phyloP scores from a whole-genome alignment of 2,888 invertebrate genomes.

The Tachina fera region DNA sequence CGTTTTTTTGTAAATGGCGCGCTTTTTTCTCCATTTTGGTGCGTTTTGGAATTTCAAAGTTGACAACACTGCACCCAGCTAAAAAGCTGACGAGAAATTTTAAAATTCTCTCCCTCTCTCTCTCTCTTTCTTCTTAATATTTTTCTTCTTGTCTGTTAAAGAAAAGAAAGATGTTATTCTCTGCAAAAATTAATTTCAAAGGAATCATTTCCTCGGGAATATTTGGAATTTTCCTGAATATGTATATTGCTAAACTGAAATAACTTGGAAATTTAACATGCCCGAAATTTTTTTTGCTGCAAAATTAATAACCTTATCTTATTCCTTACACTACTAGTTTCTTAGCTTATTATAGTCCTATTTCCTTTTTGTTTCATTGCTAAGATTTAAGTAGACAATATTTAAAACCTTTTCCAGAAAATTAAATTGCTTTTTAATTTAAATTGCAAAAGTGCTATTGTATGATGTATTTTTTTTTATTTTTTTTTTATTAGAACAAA shows the following conservation, averaged over 20 bases:
- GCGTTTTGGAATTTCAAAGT: no score
- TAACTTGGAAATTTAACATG: background rate
- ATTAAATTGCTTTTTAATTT: background rate
- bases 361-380: background rate
- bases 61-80: no score
- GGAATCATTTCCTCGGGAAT: no score
- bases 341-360: background rate
- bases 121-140: no score
- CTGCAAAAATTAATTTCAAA: no score
- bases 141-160: no score
- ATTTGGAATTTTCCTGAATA: background rate
- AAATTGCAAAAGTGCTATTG: background rate
- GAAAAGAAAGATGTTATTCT: no score
- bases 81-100: no score
- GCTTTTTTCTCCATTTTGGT: no score
- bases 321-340: background rate
- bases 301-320: background rate
- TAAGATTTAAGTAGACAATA: background rate
- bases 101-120: no score
- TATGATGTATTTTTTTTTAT: background rate
- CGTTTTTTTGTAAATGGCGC: no score
- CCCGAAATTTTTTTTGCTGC: background rate
- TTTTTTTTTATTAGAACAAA: slow-evolving; percentile 1
- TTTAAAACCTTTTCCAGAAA: background rate
- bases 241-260: background rate